phyloP scores from a whole-genome alignment of 2,888 invertebrate species.

The Coleophora deauratella region DNA sequence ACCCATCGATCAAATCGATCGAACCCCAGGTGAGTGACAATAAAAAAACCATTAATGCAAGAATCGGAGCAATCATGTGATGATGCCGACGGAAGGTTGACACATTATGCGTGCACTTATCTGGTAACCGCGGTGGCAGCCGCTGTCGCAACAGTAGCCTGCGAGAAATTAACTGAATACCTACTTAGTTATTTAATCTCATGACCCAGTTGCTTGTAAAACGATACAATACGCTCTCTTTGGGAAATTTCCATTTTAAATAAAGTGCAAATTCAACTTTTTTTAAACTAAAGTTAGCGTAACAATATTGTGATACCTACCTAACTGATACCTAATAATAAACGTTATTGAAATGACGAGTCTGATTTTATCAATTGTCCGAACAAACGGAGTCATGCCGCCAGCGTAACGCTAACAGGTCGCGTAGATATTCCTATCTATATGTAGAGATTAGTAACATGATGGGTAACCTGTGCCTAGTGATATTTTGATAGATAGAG shows the following conservation, averaged over 20 bases:
- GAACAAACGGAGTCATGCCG: too few species aligned
- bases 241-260: neutral
- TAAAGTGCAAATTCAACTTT: too few species aligned
- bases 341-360: too few species aligned
- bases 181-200: slow-evolving; percentile 1
- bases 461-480: too few species aligned
- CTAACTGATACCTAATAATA: too few species aligned
- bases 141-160: slow-evolving; percentile 4
- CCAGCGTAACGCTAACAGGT: too few species aligned
- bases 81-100: slow-evolving; percentile 18
- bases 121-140: neutral
- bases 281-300: neutral
- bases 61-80: slow-evolving; percentile 38
- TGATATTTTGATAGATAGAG: too few species aligned
- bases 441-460: too few species aligned
- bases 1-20: slow-evolving; percentile 27
- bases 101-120: neutral
- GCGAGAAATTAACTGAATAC: slow-evolving; percentile 3
- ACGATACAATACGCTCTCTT: neutral
- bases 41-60: neutral
- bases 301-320: too few species aligned
- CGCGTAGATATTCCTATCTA: too few species aligned
- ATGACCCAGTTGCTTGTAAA: neutral
- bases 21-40: slow-evolving; percentile 42
- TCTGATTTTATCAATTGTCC: too few species aligned